Evolutionary conservation across 2,888 invertebrate species (phyloP), one percentile per base, ranked within the genome.

Genomic region (Ganaspis brasiliensis): DNA sequence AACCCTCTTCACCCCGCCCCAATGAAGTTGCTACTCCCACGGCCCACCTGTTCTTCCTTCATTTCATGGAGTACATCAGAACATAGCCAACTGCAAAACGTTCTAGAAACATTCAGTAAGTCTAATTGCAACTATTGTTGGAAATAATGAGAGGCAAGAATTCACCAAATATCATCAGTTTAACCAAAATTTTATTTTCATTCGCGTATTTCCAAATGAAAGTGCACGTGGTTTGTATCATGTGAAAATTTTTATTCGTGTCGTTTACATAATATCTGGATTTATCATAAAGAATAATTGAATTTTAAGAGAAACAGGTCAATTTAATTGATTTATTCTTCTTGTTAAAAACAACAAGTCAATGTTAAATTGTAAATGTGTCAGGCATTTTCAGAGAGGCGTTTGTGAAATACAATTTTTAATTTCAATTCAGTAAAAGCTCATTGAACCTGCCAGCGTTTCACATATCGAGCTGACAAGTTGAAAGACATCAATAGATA

Each of bases 1-100:
- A 63, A 24, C 49, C 14, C 77, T 57, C 75, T 57, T 63, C 74
- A 55, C 56, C 57, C 79, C 79, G 76, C 77, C 76, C 59, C 71
- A 71, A 74, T 75, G 74, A 73, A 74, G 67, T 80, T 67, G 83
- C 80, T 86, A 85, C 86, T 86, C 86, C 86, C 86, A 85, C 87
- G 82, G 85, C 83, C 85, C 88, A 88, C 87, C 88, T 88, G 88
- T 88, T 87, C 85, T 82, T 80, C 78, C 83, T 79, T 81, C 77
- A 81, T 78, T 80, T 77, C 79, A 76, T 73, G 75, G 80, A 73
- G 40, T 45, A 81, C 76, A 83, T 80, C 9, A n/a, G 10, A 52
- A 16, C n/a, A n/a, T 52, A 52, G 79, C 80, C 79, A 79, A 85
- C 79, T 77, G 74, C 71, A 63, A 76, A 72, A 74, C 73, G 80